Percentiles rank a stretch among this genome's conserved stretches.
Conservation (phyloP, 2,888 invertebrate genomes). For the Chymomyza amoena region DNA sequence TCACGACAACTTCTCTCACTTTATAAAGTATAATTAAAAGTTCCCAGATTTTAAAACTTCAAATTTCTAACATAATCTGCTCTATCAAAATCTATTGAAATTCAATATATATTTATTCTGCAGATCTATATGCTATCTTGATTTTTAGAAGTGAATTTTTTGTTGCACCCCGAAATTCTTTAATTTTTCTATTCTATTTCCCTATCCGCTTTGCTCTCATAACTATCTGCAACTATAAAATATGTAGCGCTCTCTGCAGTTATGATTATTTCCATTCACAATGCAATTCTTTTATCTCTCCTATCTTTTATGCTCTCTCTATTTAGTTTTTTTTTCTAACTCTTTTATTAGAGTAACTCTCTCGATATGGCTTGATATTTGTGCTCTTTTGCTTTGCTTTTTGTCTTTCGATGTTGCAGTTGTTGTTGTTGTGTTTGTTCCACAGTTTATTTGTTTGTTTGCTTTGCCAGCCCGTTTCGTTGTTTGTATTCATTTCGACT, state of each 20-base stretch:
- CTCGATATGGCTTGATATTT: background rate
- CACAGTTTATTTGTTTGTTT: background rate
- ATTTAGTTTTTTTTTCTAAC: background rate
- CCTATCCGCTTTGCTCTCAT: no score
- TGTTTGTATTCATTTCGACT: slow-evolving; percentile 42
- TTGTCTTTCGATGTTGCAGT: background rate
- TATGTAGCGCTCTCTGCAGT: background rate
- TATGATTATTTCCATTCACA: background rate
- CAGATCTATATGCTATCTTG: no score
- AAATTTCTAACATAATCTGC: no score
- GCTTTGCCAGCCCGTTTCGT: slow-evolving; percentile 32
- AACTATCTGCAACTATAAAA: no score
- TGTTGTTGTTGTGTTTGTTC: slow-evolving; percentile 20
- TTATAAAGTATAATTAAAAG: no score
- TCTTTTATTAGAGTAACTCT: background rate
- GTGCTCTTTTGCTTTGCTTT: background rate
- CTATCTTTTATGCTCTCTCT: slow-evolving; percentile 6
- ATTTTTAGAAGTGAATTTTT: no score
- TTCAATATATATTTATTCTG: no score
- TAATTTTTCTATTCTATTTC: no score
- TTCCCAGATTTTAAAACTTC: no score
- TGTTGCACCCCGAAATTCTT: no score
- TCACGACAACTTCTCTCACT: no score
- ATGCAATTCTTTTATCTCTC: slow-evolving; percentile 35
- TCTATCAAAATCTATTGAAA: no score